Percentiles rank a stretch among this genome's conserved stretches.
Evolutionary conservation across 2,888 invertebrate genomes (phyloP).

Genomic region (Dicranocentrus wangi): DNA sequence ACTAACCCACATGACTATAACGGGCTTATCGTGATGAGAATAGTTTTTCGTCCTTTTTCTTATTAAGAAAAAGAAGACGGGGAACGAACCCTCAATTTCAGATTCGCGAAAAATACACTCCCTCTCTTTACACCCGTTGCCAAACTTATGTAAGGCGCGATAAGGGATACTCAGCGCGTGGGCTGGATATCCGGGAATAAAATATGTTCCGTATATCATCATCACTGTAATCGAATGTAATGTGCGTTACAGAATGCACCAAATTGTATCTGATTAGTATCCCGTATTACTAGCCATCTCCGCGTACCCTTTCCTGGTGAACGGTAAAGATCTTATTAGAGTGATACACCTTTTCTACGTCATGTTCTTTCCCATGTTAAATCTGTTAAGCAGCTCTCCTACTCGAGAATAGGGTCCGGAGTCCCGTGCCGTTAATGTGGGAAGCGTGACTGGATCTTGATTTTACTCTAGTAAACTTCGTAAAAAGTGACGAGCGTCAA

Average conservation of each 20-base stretch:
- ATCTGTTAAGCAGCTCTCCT: slow-evolving; percentile 37
- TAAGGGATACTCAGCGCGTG: too few species aligned
- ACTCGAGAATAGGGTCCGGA: neutral
- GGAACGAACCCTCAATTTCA: too few species aligned
- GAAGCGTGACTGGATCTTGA: slow-evolving; percentile 4
- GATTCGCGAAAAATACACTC: too few species aligned
- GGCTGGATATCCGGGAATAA: slow-evolving; percentile 27
- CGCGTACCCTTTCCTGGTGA: neutral
- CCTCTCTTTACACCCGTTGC: too few species aligned
- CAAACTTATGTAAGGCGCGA: too few species aligned
- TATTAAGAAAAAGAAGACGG: neutral
- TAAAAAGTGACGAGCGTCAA: too few species aligned
- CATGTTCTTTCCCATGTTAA: slow-evolving; percentile 17
- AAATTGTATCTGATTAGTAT: slow-evolving; percentile 46
- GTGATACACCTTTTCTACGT: slow-evolving; percentile 34
- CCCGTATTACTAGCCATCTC: too few species aligned
- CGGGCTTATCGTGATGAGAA: slow-evolving; percentile 52
- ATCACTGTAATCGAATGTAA: slow-evolving; percentile 5
- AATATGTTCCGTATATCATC: slow-evolving; percentile 31
- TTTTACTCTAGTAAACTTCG: neutral
- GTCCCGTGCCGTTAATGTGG: too few species aligned
- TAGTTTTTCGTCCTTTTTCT: slow-evolving; percentile 32
- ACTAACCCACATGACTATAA: slow-evolving; percentile 60
- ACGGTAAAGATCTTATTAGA: slow-evolving; percentile 39
- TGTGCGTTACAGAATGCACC: slow-evolving; percentile 44